A percentile compares a stretch with the other conserved stretches of the same genome.
phyloP scores from a whole-genome alignment of 2,113 vertebrate species.

The Sakesphorus luctuosus region DNA sequence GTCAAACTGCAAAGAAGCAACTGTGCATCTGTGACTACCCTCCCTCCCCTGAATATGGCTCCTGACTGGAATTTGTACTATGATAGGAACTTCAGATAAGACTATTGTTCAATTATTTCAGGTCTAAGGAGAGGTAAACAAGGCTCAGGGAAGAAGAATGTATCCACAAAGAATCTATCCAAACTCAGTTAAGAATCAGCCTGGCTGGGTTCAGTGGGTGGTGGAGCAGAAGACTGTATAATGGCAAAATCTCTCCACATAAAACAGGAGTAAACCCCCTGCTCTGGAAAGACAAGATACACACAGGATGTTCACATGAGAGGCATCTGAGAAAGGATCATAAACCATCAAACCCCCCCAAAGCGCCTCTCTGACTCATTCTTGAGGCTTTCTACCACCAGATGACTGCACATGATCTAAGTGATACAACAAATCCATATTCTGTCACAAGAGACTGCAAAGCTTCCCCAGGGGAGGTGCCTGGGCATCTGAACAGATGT shows the following conservation, averaged over 20 bases:
- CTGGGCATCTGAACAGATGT: not conserved
- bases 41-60: not conserved
- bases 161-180: not conserved
- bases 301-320: not conserved
- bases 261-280: not conserved
- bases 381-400: not conserved
- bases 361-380: not conserved
- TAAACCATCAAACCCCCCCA: not conserved
- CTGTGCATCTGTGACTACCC: not conserved
- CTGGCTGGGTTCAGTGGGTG: not conserved
- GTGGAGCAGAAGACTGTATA: not conserved
- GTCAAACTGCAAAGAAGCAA: not conserved
- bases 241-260: not conserved
- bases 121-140: not conserved
- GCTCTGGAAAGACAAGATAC: not conserved
- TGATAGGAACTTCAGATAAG: not conserved
- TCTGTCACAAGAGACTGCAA: not conserved
- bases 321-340: not conserved
- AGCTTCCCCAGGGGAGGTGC: not conserved
- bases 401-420: not conserved
- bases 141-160: not conserved
- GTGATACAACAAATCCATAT: not conserved
- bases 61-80: not conserved
- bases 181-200: not conserved
- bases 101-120: not conserved